These are phyloP conservation scores for Coccyzus lansbergi DNA, from an alignment of 2,797 vertebrate genomes.

Conservation along the genomic window DNA sequence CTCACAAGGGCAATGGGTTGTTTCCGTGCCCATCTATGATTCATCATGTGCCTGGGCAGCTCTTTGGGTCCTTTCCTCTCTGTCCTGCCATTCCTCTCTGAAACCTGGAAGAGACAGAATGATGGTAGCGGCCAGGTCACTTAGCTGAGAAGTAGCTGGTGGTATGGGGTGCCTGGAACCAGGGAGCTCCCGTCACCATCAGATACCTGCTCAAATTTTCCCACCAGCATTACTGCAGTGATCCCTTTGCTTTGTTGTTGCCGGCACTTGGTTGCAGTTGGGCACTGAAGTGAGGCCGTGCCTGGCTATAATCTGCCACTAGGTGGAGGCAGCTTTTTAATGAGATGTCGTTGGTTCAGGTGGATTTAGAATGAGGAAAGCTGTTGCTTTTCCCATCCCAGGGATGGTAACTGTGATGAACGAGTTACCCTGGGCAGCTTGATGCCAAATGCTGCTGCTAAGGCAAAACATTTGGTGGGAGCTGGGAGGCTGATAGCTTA, in stretches of 20 bases:
- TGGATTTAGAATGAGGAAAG: neutral
- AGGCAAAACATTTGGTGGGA: neutral
- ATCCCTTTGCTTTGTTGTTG: neutral
- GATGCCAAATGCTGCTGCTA: neutral
- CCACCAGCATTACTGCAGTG: fast-evolving
- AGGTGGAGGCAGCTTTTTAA: neutral
- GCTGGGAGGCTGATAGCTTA: neutral
- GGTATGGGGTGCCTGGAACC: neutral
- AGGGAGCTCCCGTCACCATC: neutral
- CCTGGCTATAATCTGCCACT: neutral
- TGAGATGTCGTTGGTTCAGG: neutral
- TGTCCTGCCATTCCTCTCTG: neutral
- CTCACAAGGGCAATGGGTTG: neutral
- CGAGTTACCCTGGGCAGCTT: neutral
- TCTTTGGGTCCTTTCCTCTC: neutral
- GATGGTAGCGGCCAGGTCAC: neutral
- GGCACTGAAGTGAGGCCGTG: neutral
- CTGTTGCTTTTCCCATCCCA: neutral
- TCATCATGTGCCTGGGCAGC: neutral
- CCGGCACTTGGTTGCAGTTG: neutral
- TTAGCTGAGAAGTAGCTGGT: neutral
- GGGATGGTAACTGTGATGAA: neutral
- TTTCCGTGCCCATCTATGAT: neutral
- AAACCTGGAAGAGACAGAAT: neutral
- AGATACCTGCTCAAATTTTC: neutral